Evolutionary conservation across 2,113 vertebrate species (phyloP).

Genomic region (Esox niger): DNA sequence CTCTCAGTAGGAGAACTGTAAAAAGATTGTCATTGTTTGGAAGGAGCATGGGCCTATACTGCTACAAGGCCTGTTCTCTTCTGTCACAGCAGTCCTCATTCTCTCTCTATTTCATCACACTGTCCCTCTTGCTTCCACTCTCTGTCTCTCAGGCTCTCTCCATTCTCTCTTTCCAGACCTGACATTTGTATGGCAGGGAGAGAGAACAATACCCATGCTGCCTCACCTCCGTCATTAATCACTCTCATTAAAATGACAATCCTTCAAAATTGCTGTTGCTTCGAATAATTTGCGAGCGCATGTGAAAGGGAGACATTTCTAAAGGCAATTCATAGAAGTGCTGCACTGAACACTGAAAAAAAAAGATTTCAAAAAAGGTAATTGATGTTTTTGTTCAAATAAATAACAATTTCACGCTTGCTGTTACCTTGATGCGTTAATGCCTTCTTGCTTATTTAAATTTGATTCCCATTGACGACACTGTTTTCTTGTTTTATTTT

Average conservation of each 20-base stretch:
- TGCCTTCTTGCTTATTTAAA: slow-evolving; percentile 56
- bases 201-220: slow-evolving; percentile 8
- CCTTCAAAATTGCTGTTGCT: slow-evolving; percentile 36
- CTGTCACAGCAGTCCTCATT: no score
- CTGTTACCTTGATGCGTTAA: slow-evolving; percentile 60
- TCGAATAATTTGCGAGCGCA: slow-evolving; percentile 20
- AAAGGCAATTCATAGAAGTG: slow-evolving; percentile 47
- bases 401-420: slow-evolving; percentile 37
- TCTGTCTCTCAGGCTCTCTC: not conserved
- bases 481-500: slow-evolving; percentile 46
- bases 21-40: no score
- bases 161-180: slow-evolving; percentile 10
- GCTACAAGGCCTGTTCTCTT: no score
- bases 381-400: slow-evolving; percentile 57
- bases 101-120: no score
- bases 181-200: slow-evolving; percentile 20
- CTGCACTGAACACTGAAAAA: slow-evolving; percentile 16
- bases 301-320: slow-evolving; percentile 46
- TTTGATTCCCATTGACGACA: slow-evolving; percentile 32
- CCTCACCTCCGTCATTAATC: slow-evolving; percentile 43
- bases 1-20: no score
- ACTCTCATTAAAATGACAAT: slow-evolving; percentile 58
- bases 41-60: no score
- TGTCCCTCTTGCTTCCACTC: not conserved
- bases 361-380: slow-evolving; percentile 35